Evolutionary conservation across 2,113 vertebrate genomes (phyloP).

Genomic region (Manacus vitellinus): DNA sequence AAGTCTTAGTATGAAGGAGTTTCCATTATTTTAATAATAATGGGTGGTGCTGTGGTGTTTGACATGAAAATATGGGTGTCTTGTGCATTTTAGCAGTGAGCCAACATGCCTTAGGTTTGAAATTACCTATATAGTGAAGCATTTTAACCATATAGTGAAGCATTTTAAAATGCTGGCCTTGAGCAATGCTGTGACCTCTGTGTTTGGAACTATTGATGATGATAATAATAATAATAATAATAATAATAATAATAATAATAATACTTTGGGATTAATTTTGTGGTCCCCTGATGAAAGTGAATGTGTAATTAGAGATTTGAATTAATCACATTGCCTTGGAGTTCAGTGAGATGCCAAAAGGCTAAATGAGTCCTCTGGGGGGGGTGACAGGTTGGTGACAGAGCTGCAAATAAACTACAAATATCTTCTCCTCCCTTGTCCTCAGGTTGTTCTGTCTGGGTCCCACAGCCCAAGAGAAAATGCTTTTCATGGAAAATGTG

Average conservation of each 20-base stretch:
- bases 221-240: too few species aligned
- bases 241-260: background rate
- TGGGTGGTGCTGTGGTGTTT: background rate
- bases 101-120: background rate
- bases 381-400: background rate
- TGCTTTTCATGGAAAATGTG: background rate
- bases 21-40: background rate
- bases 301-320: background rate
- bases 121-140: background rate
- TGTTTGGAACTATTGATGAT: background rate
- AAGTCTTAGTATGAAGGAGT: background rate
- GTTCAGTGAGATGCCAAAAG: conserved; percentile 3
- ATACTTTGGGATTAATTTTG: background rate
- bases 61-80: background rate
- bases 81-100: background rate
- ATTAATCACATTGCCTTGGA: background rate
- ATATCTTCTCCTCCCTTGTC: background rate
- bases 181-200: background rate
- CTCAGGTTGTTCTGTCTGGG: background rate
- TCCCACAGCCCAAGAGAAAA: background rate
- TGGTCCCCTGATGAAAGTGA: background rate
- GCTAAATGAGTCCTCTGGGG: background rate
- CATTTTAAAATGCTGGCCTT: background rate
- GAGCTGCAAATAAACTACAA: background rate
- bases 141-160: background rate